Evolutionary conservation across 2,888 invertebrate genomes (phyloP).

Genomic region (Rotaria magnacalcarata): DNA sequence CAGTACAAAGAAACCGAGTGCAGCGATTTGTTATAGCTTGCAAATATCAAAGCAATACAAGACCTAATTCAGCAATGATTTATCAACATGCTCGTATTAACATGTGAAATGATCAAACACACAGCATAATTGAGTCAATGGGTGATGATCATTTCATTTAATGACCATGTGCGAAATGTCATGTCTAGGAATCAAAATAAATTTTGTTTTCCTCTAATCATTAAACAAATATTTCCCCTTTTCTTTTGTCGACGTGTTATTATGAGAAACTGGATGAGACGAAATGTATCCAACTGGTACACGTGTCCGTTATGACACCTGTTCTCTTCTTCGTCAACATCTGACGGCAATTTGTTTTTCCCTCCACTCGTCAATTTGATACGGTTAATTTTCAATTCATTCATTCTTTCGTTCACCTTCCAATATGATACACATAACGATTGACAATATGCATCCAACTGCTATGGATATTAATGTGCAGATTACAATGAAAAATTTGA

Average conservation of each 20-base stretch:
- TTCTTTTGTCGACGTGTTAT: not conserved
- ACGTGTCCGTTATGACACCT: not conserved
- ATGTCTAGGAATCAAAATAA: not conserved
- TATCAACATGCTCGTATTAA: too few species aligned
- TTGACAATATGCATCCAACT: not conserved
- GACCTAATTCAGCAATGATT: too few species aligned
- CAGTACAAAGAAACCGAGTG: too few species aligned
- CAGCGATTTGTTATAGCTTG: too few species aligned
- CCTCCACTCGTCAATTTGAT: too few species aligned
- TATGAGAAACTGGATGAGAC: slow-evolving; percentile 12
- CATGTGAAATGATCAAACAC: too few species aligned
- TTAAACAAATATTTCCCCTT: not conserved
- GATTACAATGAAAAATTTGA: not conserved
- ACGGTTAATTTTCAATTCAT: too few species aligned
- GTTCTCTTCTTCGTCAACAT: not conserved
- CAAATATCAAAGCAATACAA: too few species aligned
- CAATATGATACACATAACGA: not conserved
- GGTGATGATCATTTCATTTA: not conserved
- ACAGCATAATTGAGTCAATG: too few species aligned
- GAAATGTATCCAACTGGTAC: not conserved
- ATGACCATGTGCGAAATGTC: not conserved
- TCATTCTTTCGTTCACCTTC: not conserved
- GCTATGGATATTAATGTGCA: not conserved
- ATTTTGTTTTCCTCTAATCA: not conserved
- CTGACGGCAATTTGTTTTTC: not conserved